Evolutionary conservation across 1,140 invertebrate genomes (phyloP).

Genomic region (Carposina sasakii): DNA sequence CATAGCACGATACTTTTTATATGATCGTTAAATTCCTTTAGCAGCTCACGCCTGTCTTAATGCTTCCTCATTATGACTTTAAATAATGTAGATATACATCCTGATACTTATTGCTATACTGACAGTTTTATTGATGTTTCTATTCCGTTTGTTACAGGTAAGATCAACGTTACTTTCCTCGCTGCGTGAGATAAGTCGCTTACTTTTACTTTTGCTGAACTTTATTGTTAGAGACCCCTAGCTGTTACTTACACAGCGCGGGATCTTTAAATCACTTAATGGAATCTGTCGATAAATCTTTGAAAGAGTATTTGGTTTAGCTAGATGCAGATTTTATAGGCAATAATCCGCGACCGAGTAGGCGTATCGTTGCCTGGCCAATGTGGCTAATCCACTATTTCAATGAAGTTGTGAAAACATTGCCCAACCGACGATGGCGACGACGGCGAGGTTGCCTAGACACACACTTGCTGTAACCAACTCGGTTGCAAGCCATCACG

Average conservation of each 20-base stretch:
- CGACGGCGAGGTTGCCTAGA: constrained; percentile 22
- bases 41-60: background rate
- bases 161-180: constrained; percentile 30
- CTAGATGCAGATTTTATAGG: constrained; percentile 3
- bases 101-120: constrained; percentile 19
- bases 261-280: no score
- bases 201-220: constrained; percentile 35
- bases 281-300: no score
- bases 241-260: no score
- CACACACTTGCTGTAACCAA: constrained; percentile 34
- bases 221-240: no score
- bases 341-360: constrained; percentile 18
- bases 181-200: constrained; percentile 16
- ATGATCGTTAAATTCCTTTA: constrained; percentile 4
- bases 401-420: constrained; percentile 47
- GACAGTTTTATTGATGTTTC: constrained; percentile 34
- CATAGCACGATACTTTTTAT: no score
- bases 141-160: constrained; percentile 37
- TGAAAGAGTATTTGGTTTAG: no score
- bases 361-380: constrained; percentile 27
- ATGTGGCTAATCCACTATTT: constrained; percentile 49
- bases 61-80: constrained; percentile 20
- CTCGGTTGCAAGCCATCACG: constrained; percentile 7
- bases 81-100: constrained; percentile 24
- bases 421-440: constrained; percentile 34